Conservation (phyloP, 2,113 vertebrate genomes). For the Cyprichromis sp. region DNA sequence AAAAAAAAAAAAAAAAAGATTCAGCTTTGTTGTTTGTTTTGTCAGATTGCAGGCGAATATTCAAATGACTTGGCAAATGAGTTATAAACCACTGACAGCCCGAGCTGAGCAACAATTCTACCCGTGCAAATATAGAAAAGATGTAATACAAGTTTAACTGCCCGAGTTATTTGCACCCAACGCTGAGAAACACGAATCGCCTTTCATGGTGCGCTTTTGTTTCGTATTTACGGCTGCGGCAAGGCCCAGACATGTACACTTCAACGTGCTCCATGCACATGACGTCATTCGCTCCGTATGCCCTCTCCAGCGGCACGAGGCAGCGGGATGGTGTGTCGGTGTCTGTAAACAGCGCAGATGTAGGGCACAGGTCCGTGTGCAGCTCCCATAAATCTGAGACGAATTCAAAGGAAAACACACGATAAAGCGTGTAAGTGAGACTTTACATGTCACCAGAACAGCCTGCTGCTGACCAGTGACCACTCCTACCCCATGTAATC, state of each 20-base stretch:
- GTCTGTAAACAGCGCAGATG: slow-evolving; percentile 50
- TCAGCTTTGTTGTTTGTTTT: not conserved
- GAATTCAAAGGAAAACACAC: not conserved
- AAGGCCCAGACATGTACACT: slow-evolving; percentile 34
- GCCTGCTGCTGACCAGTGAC: not conserved
- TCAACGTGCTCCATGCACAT: slow-evolving; percentile 54
- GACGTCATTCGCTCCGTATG: slow-evolving; percentile 42
- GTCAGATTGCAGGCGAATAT: not conserved
- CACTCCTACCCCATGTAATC: not conserved
- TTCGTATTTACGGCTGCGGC: slow-evolving; percentile 31
- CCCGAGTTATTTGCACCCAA: not conserved
- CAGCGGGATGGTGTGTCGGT: slow-evolving; percentile 39
- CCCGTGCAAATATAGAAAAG: not conserved
- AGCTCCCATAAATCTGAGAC: not conserved
- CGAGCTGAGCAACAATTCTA: not conserved
- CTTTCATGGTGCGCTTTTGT: not conserved
- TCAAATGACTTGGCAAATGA: not conserved
- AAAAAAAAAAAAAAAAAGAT: not conserved
- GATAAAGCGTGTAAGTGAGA: not conserved
- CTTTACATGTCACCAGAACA: not conserved
- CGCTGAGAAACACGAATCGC: not conserved
- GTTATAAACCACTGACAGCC: not conserved
- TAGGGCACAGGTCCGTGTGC: slow-evolving; percentile 10
- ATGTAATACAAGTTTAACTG: not conserved
- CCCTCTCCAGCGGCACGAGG: slow-evolving; percentile 50